A percentile compares a stretch with the other conserved stretches of the same genome.
Conservation (phyloP, 2,888 invertebrate genomes). For the Oscheius sp. region DNA sequence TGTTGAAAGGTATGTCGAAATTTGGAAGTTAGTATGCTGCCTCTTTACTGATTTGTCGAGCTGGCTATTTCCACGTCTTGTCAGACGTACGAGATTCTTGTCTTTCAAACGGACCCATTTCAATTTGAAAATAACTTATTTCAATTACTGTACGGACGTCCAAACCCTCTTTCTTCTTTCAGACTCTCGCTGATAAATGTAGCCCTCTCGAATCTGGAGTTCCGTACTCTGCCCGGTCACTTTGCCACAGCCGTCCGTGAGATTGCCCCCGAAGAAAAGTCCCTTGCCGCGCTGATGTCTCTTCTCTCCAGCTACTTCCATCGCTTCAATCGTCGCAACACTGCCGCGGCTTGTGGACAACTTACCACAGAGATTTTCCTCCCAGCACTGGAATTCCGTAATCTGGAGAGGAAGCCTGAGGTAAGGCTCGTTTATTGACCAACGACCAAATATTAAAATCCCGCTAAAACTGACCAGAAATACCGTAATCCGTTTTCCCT, state of each 20-base stretch:
- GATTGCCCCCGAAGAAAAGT: conserved; percentile 50
- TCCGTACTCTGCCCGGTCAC: conserved; percentile 49
- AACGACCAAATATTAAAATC: no score
- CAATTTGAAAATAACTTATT: no score
- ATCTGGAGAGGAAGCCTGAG: conserved; percentile 43
- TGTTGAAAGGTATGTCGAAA: no score
- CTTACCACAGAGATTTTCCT: conserved; percentile 31
- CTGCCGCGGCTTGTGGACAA: conserved; percentile 17
- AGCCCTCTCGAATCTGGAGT: conserved; percentile 52
- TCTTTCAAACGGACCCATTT: no score
- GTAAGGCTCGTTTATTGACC: conserved; percentile 4
- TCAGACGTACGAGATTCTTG: no score
- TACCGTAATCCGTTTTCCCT: no score
- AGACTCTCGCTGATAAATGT: conserved; percentile 45
- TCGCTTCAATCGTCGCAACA: conserved; percentile 34
- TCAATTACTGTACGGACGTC: no score
- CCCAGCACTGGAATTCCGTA: conserved; percentile 45
- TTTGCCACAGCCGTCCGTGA: conserved; percentile 45
- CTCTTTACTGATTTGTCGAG: no score
- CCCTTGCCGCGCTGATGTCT: conserved; percentile 49
- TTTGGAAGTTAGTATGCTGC: no score
- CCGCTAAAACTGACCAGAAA: no score
- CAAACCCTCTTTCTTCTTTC: background rate
- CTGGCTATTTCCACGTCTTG: no score
- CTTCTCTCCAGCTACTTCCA: conserved; percentile 46